Evolutionary conservation across 1,140 invertebrate species (phyloP), one percentile per base, ranked within the genome.

Genomic region (Drosophila lini): DNA sequence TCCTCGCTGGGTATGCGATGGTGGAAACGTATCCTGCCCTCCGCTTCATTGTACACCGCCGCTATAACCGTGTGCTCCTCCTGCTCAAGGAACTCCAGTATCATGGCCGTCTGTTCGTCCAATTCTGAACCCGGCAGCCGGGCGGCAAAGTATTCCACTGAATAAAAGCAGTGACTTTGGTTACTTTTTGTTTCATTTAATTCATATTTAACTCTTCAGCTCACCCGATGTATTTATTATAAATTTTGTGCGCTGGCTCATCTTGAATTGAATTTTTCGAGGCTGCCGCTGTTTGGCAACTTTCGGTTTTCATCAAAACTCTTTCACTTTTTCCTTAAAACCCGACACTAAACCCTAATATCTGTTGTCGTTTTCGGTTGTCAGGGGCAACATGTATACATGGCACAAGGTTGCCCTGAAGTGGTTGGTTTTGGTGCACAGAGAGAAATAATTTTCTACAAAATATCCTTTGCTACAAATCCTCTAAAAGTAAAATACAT

Each of bases 21-120:
- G 38, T 92, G 91, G 82, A 92, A 92, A 70, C 90, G 81, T 73
- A 92, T 91, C 84, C 81, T 91, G 69, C 81, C 89, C 78, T 92
- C 80, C 52, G 78, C 73, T 73, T 91, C 91, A 74, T 85, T 81
- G 75, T 85, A 82, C 70, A 91, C 82, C 45, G 91, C 91, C 58
- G 91, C 80, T 56, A 92, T 86, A 63, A 92, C 78, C 40, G 90
- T 92, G 58, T 91, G 88, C 80, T 92, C 91, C 56, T 92, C 91
- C 71, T 90, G 91, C 78, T 92, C 90, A 50, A 92, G 76, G 64
- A 92, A 92, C 77, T 92, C 92, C 74, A 88, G 71, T 64, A 92
- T 81, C 67, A 79, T 79, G 53, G 89, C 79, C 56, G 82, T 88
- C 64, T 91, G 88, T 44, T 91, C 91, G 59, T 91, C 90, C 64